Base-by-base conservation (phyloP, 2,888 invertebrate genomes). In the Apantesis nais region DNA sequence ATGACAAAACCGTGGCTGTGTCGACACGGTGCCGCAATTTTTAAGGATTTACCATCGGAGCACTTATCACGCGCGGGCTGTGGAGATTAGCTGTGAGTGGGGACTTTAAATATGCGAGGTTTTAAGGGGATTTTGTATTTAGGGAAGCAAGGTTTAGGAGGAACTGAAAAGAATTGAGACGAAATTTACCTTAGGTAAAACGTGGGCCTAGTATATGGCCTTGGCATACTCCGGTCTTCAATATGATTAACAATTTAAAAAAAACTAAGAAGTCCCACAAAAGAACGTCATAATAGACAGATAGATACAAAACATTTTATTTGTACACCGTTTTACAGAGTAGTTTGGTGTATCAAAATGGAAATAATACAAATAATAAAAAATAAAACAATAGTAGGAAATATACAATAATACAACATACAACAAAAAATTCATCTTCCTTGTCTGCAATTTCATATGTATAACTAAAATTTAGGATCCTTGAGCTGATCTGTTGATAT, bases 31-130 rank as follows among this genome's bases (percentile, higher is more conserved):
- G 81, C 78, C 77, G 87, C 87, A 84, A 90, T 92, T 93, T 93
- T 93, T 92, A 91, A 92, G 89, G 92, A 90, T 91, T 89, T 85
- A 80, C 77, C 75, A 85, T 75, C 77, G 76, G 81, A 61, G 83
- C 88, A 88, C 90, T 90, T 91, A 89, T 89, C 90, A 86, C 85
- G 79, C 67, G 74, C 73, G 71, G 74, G 72, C 81, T 79, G 80
- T 72, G 64, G 72, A 81, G 80, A 81, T 81, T 81, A 81, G 72
- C 74, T 63, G 67, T 31, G 60, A 79, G 72, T 73, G 70, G 75
- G 78, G 78, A 62, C 41, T 60, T 74, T 76, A 79, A 81, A 81
- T 79, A 74, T 70, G 80, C 79, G 67, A 52, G 68, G 61, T 67
- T 73, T 69, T 41, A 73, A 70, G 60, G 69, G 63, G 69, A 67